Percentiles rank a stretch among this genome's conserved stretches.
phyloP scores from a whole-genome alignment of 2,797 vertebrate genomes.

The Eulemur coronatus region DNA sequence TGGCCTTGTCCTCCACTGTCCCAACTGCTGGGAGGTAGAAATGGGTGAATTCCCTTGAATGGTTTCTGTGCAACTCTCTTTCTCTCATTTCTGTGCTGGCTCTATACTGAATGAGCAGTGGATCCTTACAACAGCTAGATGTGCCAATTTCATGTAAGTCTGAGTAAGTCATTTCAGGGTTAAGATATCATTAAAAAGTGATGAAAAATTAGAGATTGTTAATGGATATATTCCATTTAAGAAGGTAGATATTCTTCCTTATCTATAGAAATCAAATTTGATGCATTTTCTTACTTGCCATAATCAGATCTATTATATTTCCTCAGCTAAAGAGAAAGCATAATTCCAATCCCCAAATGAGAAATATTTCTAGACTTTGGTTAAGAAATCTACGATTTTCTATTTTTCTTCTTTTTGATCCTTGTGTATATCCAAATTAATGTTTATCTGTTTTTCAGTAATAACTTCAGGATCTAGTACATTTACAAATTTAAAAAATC shows the following conservation, averaged over 20 bases:
- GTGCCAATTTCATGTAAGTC: constrained; percentile 68
- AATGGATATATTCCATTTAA: neutral
- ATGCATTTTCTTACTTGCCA: neutral
- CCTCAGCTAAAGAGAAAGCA: neutral
- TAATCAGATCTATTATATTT: neutral
- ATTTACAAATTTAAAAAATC: neutral
- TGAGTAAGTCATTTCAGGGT: neutral
- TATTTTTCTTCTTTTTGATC: neutral
- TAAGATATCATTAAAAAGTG: neutral
- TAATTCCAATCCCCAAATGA: too few relatives aligned
- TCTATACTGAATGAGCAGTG: constrained; percentile 68
- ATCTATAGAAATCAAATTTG: neutral
- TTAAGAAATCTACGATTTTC: too few relatives aligned
- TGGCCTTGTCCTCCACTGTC: constrained; percentile 38
- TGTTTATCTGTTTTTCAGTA: neutral
- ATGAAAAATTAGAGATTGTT: neutral
- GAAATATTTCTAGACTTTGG: neutral
- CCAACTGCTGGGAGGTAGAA: constrained; percentile 55
- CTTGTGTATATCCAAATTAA: neutral
- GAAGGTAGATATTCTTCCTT: neutral
- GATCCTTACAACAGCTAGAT: constrained; percentile 69
- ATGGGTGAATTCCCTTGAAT: constrained; percentile 63
- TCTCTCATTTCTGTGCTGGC: constrained; percentile 63
- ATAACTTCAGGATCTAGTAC: neutral
- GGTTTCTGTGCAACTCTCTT: constrained; percentile 52